Conservation (phyloP, 2,797 vertebrate genomes). For the Chelon auratus region DNA sequence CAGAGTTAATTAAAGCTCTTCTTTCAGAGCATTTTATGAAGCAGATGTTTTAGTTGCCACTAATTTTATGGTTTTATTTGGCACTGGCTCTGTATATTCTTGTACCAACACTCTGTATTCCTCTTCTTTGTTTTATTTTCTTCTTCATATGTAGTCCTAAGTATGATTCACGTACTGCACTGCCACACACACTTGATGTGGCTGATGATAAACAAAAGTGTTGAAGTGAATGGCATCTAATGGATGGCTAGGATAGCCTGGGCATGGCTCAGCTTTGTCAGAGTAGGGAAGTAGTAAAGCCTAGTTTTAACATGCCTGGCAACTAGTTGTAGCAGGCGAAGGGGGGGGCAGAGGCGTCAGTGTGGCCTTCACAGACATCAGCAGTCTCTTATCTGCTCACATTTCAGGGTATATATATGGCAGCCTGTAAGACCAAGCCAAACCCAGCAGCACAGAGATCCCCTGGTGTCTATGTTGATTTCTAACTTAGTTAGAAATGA, state of each 20-base stretch:
- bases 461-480: constrained; percentile 38
- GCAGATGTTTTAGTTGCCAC: constrained; percentile 16
- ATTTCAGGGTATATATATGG: constrained; percentile 85
- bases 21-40: constrained; percentile 14
- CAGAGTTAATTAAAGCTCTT: constrained; percentile 8
- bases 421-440: constrained; percentile 54
- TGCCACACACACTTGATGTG: neutral
- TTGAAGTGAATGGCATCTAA: constrained; percentile 12
- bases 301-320: constrained; percentile 42
- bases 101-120: neutral
- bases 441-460: constrained; percentile 41
- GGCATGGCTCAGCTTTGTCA: constrained; percentile 12
- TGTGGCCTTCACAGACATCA: constrained; percentile 65
- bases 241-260: constrained; percentile 9
- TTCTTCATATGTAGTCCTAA: neutral
- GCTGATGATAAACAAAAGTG: neutral
- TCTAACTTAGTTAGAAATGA: constrained; percentile 23
- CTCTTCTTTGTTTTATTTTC: neutral
- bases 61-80: constrained; percentile 13
- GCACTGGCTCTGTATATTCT: neutral
- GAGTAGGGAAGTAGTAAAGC: constrained; percentile 21
- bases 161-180: neutral
- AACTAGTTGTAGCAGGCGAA: constrained; percentile 29
- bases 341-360: constrained; percentile 61
- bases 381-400: constrained; percentile 79